phyloP scores from a whole-genome alignment of 92 coral and sea anemone genomes.

The Scolanthus callimorphus region DNA sequence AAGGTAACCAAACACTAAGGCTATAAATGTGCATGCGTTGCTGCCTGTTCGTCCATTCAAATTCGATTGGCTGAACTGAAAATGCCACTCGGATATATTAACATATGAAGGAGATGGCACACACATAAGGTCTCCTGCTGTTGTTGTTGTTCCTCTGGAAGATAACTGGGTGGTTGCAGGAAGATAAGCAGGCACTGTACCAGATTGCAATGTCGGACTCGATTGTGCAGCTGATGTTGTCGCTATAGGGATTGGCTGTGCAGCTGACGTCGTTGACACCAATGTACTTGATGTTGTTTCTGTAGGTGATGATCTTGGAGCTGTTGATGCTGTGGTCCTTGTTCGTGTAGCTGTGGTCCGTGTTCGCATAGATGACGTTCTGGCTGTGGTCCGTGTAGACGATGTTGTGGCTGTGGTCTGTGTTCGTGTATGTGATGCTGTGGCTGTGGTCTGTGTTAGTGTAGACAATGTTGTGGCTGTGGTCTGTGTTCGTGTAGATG shows the following conservation, averaged over 20 bases:
- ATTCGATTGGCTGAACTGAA: slow-evolving; percentile 34
- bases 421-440: neutral
- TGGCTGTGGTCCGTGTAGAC: neutral
- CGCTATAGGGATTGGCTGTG: no score
- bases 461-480: neutral
- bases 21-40: slow-evolving; percentile 59
- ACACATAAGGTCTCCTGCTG: neutral
- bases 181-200: no score
- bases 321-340: neutral
- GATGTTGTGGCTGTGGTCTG: neutral
- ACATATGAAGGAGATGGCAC: neutral
- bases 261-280: no score
- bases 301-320: no score
- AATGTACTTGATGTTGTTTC: no score
- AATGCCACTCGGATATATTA: slow-evolving; percentile 22
- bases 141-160: neutral
- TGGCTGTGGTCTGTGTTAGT: neutral
- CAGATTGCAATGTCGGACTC: no score
- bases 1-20: slow-evolving; percentile 27
- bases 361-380: neutral
- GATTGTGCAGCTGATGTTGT: no score
- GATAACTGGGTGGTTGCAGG: no score
- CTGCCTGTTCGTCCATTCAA: slow-evolving; percentile 37
- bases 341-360: neutral
- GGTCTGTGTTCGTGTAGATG: neutral